phyloP scores from a whole-genome alignment of 2,113 vertebrate genomes.

The Seriola quinqueradiata region DNA sequence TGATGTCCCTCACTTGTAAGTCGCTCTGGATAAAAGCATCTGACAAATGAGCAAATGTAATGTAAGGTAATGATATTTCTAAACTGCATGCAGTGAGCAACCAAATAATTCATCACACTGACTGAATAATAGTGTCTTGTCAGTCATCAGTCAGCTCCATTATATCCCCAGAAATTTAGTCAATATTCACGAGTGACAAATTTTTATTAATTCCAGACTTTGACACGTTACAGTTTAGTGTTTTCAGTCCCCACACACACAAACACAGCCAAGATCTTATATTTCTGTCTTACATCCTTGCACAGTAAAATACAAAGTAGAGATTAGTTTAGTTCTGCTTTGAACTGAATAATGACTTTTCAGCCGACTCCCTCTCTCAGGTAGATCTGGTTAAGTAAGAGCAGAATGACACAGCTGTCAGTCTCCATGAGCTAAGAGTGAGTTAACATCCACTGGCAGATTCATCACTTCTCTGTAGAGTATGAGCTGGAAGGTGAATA shows the following conservation, averaged over 20 bases:
- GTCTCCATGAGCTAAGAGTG: constrained; percentile 31
- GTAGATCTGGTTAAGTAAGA: constrained; percentile 25
- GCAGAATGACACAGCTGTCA: constrained; percentile 42
- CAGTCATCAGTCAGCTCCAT: background rate
- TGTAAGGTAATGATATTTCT: background rate
- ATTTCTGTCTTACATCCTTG: background rate
- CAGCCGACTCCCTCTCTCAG: constrained; percentile 5
- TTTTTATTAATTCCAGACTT: background rate
- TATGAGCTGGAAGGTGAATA: background rate
- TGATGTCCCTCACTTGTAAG: too few relatives aligned
- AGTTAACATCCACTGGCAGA: constrained; percentile 22
- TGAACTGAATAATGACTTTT: constrained; percentile 14
- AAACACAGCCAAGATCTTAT: background rate
- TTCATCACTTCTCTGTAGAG: background rate
- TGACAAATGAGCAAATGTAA: too few relatives aligned
- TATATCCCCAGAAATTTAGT: background rate
- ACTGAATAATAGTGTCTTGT: constrained; percentile 4
- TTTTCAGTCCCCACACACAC: background rate
- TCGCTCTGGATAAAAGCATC: too few relatives aligned
- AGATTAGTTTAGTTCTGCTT: constrained; percentile 3
- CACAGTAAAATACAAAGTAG: too few relatives aligned
- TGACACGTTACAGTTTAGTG: background rate
- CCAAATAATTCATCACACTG: background rate
- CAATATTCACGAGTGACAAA: background rate
- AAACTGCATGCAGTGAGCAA: background rate